Evolutionary conservation across 2,797 vertebrate species (phyloP).

Genomic region (Melanotaenia pygmaea): DNA sequence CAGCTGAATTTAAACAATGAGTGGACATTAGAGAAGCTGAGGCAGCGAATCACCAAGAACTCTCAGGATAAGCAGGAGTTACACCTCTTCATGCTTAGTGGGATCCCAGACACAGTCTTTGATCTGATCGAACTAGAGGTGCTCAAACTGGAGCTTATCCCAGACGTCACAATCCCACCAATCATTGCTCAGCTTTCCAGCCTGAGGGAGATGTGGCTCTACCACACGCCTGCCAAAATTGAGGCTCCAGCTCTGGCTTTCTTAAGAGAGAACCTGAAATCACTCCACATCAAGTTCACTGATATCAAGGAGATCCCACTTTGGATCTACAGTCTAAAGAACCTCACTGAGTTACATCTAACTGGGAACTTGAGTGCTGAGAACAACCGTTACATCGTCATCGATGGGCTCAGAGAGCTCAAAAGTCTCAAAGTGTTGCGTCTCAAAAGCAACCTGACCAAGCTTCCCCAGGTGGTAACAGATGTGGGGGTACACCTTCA

Average conservation of each 20-base stretch:
- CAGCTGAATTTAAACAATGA: constrained; percentile 99
- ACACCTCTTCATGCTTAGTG: constrained; percentile 98
- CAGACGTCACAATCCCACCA: constrained; percentile 96
- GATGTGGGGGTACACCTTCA: constrained; percentile 96
- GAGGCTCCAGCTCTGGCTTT: constrained; percentile 97
- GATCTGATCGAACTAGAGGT: constrained; percentile 96
- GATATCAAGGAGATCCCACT: constrained; percentile 99
- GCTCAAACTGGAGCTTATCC: constrained; percentile 96
- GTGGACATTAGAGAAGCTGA: constrained; percentile 96
- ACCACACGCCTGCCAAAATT: constrained; percentile 97
- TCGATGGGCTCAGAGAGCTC: constrained; percentile 94
- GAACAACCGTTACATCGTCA: constrained; percentile 96
- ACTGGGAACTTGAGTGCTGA: constrained; percentile 96
- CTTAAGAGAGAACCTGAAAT: constrained; percentile 92
- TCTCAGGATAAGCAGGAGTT: constrained; percentile 96
- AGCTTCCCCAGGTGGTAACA: constrained; percentile 95
- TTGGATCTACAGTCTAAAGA: constrained; percentile 99
- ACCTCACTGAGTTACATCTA: constrained; percentile 93
- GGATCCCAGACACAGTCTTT: constrained; percentile 96
- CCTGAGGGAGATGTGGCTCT: constrained; percentile 96
- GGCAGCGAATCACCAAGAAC: constrained; percentile 96
- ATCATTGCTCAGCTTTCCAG: constrained; percentile 95
- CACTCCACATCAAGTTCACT: constrained; percentile 97
- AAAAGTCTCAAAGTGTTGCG: constrained; percentile 95
- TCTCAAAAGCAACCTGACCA: constrained; percentile 97